A percentile compares a stretch with the other conserved stretches of the same genome.
phyloP scores from a whole-genome alignment of 2,888 invertebrate genomes.

The Aleiodes alternator region DNA sequence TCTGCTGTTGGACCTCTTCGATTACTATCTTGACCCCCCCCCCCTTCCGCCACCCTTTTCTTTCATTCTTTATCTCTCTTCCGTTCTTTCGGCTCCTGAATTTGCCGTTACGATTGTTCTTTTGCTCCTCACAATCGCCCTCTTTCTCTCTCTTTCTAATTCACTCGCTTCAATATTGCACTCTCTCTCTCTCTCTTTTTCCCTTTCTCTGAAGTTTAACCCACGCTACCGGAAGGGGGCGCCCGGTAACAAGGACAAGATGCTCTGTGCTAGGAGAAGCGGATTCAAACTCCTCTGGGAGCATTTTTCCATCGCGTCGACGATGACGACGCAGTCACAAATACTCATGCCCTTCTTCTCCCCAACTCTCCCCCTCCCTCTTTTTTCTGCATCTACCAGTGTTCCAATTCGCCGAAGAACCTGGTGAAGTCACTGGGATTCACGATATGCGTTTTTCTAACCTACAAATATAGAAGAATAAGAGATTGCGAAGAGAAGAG shows the following conservation, averaged over 20 bases:
- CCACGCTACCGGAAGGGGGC: conserved; percentile 41
- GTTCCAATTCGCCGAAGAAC: conserved; percentile 12
- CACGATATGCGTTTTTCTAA: conserved; percentile 31
- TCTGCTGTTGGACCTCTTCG: conserved; percentile 32
- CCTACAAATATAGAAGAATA: conserved; percentile 24
- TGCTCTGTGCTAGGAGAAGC: conserved; percentile 60
- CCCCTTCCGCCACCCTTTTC: not conserved
- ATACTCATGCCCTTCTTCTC: not conserved
- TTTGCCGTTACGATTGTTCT: conserved; percentile 30
- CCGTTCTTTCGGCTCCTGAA: not conserved
- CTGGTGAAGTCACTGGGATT: conserved; percentile 22
- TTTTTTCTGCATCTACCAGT: conserved; percentile 12
- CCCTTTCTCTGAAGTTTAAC: not conserved
- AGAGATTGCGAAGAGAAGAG: not conserved
- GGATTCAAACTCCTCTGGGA: conserved; percentile 47
- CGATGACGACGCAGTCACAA: conserved; percentile 28
- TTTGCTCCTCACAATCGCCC: conserved; percentile 7
- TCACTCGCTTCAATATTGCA: too few species aligned
- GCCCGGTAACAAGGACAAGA: conserved; percentile 64
- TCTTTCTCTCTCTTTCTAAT: not conserved
- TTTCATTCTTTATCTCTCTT: not conserved
- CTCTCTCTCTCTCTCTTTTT: too few species aligned
- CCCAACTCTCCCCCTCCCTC: not conserved
- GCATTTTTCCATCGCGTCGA: conserved; percentile 45
- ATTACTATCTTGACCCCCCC: conserved; percentile 42